These are phyloP conservation scores for Orussus abietinus DNA, from an alignment of 1,140 invertebrate genomes.

Conservation along the genomic window DNA sequence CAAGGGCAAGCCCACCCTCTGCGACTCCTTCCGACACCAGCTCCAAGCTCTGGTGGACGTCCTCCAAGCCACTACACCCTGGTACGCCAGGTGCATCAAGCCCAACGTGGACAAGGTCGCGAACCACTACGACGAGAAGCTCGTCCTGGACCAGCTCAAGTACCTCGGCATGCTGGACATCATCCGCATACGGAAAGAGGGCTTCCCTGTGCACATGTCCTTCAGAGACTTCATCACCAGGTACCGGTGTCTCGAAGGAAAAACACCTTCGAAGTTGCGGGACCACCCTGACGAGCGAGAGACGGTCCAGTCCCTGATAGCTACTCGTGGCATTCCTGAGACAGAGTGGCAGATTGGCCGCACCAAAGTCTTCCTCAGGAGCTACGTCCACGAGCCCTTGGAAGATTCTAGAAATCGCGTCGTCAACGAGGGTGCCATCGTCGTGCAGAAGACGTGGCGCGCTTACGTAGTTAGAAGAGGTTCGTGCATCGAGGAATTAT, in stretches of 20 bases:
- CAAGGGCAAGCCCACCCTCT: slow-evolving; percentile 89
- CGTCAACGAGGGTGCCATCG: slow-evolving; percentile 66
- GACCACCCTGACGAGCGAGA: slow-evolving; percentile 46
- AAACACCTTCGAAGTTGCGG: too few species aligned
- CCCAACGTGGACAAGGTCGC: slow-evolving; percentile 86
- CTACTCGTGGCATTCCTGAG: slow-evolving; percentile 58
- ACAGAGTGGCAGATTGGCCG: slow-evolving; percentile 90
- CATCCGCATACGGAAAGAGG: slow-evolving; percentile 88
- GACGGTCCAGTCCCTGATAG: slow-evolving; percentile 59
- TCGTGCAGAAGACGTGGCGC: slow-evolving; percentile 77
- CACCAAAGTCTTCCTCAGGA: slow-evolving; percentile 84
- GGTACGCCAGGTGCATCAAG: slow-evolving; percentile 95
- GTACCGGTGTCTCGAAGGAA: slow-evolving; percentile 69
- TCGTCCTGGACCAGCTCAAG: slow-evolving; percentile 85
- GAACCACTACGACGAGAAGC: slow-evolving; percentile 75
- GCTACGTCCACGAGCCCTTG: slow-evolving; percentile 79
- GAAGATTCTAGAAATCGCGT: slow-evolving; percentile 74
- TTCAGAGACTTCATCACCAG: slow-evolving; percentile 75
- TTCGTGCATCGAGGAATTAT: slow-evolving; percentile 30
- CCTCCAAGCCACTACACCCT: slow-evolving; percentile 85
- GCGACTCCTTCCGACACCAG: slow-evolving; percentile 89
- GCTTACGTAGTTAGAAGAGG: slow-evolving; percentile 62
- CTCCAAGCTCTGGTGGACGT: slow-evolving; percentile 89
- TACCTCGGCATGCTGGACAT: slow-evolving; percentile 97
- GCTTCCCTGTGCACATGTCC: slow-evolving; percentile 85